phyloP scores from a whole-genome alignment of 2,113 vertebrate genomes.

The Antechinus stuartii region DNA sequence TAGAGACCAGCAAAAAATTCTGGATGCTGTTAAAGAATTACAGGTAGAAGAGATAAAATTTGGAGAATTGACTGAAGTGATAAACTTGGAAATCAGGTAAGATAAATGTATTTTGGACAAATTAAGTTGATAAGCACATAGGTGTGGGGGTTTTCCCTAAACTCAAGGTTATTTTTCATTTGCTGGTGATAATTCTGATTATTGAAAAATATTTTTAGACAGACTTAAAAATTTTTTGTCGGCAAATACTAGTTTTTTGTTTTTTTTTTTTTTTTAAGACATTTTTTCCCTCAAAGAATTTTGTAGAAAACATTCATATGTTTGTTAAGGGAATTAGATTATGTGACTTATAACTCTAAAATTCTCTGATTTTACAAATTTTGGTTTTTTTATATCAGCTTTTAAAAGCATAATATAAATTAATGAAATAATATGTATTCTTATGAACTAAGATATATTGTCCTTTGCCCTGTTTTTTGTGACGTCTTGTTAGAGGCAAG shows the following conservation, averaged over 20 bases:
- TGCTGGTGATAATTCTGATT: conserved; percentile 52
- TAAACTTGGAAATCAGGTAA: conserved; percentile 89
- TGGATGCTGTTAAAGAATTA: conserved; percentile 88
- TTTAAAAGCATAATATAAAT: conserved; percentile 40
- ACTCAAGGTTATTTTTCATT: conserved; percentile 30
- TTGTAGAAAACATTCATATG: background rate
- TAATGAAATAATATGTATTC: conserved; percentile 27
- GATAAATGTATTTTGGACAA: conserved; percentile 43
- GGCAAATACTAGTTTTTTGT: conserved; percentile 30
- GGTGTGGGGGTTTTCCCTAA: background rate
- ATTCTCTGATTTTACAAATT: background rate
- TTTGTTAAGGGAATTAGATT: background rate
- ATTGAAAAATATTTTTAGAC: conserved; percentile 10
- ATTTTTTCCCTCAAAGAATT: background rate
- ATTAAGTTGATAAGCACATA: conserved; percentile 44
- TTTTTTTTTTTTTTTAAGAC: background rate
- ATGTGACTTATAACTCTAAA: background rate
- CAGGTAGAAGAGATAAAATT: conserved; percentile 88
- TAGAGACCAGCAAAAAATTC: conserved; percentile 89
- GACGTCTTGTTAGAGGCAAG: conserved; percentile 17
- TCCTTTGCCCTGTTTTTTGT: conserved; percentile 37
- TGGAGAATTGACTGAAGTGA: conserved; percentile 83
- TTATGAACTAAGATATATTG: conserved; percentile 43
- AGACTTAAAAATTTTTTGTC: conserved; percentile 27
- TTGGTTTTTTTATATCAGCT: conserved; percentile 32